Evolutionary conservation across 2,113 vertebrate species (phyloP), one percentile per base, ranked within the genome.

Genomic region (Lepisosteus osseus): DNA sequence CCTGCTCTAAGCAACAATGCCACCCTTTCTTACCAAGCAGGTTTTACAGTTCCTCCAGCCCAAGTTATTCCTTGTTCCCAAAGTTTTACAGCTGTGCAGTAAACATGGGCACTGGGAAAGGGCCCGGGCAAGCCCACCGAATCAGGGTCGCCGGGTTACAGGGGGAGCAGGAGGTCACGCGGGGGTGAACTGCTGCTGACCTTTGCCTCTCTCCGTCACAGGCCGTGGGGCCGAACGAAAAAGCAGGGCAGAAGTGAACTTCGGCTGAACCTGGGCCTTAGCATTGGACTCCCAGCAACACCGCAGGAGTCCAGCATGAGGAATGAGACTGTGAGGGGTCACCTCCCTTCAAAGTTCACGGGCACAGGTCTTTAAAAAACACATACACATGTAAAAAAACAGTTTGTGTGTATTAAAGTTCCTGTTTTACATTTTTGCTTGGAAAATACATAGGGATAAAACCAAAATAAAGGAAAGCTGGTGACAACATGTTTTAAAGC

Each of bases 241-340:
- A 76, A 76, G 81, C 13, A 76, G 80, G 75, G 80, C 86, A 90
- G 89, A 92, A 91, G 88, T 96, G 93, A 97, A 96, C 95, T 96
- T 95, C 90, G 87, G 86, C 90, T 96, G 94, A 97, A 94, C 94
- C 93, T 95, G 93, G 79, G 89, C 81, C 90, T 85, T 89, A 94
- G 90, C 92, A 91, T 78, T 92, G 92, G 91, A 90, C 93, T 87
- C 65, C 63, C 67, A 55, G 43, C 81, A 77, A 79, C 78, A 61
- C n/a, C 77, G 0, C 6, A 67, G 1, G 75, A 78, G 75, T 79
- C 29, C 29, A 6, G 41, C 62, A 11, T 65, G 41, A 15, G 17
- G n/a, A 65, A 43, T 43, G 41, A 41, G 62, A 11, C 13, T 11
- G 8, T 40, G 9, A 51, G 62, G 29, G 62, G 5, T 40, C 3